A percentile compares a stretch with the other conserved stretches of the same genome.
Evolutionary conservation across 2,797 vertebrate genomes (phyloP).

Genomic region (Crocidura indochinensis): DNA sequence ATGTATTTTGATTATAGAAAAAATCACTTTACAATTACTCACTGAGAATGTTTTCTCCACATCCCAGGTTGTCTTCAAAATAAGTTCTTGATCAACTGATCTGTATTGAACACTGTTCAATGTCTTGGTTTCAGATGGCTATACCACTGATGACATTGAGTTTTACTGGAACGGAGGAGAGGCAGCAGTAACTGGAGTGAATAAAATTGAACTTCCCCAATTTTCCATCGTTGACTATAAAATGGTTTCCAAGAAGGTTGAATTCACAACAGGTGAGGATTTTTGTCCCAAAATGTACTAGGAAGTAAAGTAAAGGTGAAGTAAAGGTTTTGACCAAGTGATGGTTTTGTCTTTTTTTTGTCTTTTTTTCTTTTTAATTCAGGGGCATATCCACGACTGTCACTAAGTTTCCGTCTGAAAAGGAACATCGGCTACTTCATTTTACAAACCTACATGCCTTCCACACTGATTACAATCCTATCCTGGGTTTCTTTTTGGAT

Average conservation of each 20-base stretch:
- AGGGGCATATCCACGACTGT: constrained; percentile 97
- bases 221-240: constrained; percentile 97
- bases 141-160: constrained; percentile 98
- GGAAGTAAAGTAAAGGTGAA: neutral
- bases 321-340: constrained; percentile 9
- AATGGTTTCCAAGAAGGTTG: constrained; percentile 95
- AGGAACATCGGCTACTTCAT: constrained; percentile 99
- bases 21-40: neutral
- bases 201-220: constrained; percentile 97
- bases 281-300: neutral
- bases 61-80: constrained; percentile 21
- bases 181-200: constrained; percentile 95
- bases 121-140: constrained; percentile 93
- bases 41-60: neutral
- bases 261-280: constrained; percentile 96
- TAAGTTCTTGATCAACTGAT: constrained; percentile 18
- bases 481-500: constrained; percentile 99
- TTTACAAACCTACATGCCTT: constrained; percentile 98
- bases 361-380: constrained; percentile 73
- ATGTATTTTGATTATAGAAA: neutral
- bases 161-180: constrained; percentile 97
- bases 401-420: constrained; percentile 96
- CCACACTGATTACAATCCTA: constrained; percentile 96
- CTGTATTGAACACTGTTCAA: constrained; percentile 14
- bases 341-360: constrained; percentile 33